Conservation (phyloP, 1,140 invertebrate genomes). For the Temnothorax curvispinosus region DNA sequence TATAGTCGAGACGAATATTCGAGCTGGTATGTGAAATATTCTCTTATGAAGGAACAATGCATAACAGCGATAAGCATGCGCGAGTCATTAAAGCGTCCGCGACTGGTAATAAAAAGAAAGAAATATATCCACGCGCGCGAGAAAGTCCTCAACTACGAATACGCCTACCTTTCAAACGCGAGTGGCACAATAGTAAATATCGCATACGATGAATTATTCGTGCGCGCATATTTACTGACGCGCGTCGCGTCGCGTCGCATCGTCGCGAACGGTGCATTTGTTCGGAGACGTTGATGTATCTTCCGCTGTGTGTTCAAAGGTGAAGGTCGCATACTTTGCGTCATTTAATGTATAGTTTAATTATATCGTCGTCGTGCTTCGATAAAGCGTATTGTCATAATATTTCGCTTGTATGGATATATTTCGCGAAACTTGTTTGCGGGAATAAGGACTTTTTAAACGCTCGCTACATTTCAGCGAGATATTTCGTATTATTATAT, state of each 20-base stretch:
- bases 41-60: conserved; percentile 3
- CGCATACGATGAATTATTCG: conserved; percentile 36
- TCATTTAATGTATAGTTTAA: not conserved
- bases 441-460: not conserved
- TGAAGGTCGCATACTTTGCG: conserved; percentile 40
- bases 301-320: conserved; percentile 21
- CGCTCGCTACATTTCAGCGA: not conserved
- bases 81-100: not conserved
- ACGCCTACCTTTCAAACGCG: not conserved
- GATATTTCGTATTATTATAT: too few species aligned
- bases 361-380: not conserved
- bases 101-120: conserved; percentile 13
- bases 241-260: not conserved
- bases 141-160: conserved; percentile 1
- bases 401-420: not conserved
- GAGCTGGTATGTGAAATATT: conserved; percentile 1
- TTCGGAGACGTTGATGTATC: conserved; percentile 40
- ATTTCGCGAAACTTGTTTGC: not conserved
- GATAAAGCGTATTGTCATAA: not conserved
- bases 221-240: conserved; percentile 29
- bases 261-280: conserved; percentile 21
- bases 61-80: not conserved
- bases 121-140: not conserved
- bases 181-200: conserved; percentile 19
- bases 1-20: conserved; percentile 23